Evolutionary conservation across 1,140 invertebrate genomes (phyloP).

Genomic region (Hydropsyche tenuis): DNA sequence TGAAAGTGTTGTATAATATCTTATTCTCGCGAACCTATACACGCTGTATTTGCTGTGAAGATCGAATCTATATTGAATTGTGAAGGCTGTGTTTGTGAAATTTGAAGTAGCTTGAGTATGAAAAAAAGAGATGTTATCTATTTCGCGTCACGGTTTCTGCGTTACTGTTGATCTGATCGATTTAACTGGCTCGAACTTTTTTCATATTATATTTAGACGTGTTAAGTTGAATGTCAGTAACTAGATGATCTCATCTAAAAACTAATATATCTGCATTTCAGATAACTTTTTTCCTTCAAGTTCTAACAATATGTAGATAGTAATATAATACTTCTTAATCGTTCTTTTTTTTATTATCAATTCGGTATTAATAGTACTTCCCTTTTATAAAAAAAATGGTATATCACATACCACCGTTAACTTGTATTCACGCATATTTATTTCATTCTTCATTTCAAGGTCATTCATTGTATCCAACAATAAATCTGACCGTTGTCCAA

Average conservation of each 20-base stretch:
- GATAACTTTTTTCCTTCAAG: no score
- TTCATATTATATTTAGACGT: background rate
- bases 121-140: background rate
- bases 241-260: no score
- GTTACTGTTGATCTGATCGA: background rate
- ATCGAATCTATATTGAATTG: slow-evolving; percentile 29
- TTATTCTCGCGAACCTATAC: background rate
- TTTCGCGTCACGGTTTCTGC: slow-evolving; percentile 11
- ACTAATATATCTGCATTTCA: no score
- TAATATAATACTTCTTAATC: no score
- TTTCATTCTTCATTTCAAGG: background rate
- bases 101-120: background rate
- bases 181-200: background rate
- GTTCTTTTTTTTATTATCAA: background rate
- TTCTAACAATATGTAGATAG: no score
- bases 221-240: no score
- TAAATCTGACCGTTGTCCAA: background rate
- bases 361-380: background rate
- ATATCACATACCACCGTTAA: background rate
- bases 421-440: background rate
- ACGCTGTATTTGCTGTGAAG: background rate
- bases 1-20: slow-evolving; percentile 23
- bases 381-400: background rate
- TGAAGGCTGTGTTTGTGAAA: slow-evolving; percentile 16
- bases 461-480: background rate